phyloP scores from a whole-genome alignment of 2,797 vertebrate species.

The Rhynchotus rufescens region DNA sequence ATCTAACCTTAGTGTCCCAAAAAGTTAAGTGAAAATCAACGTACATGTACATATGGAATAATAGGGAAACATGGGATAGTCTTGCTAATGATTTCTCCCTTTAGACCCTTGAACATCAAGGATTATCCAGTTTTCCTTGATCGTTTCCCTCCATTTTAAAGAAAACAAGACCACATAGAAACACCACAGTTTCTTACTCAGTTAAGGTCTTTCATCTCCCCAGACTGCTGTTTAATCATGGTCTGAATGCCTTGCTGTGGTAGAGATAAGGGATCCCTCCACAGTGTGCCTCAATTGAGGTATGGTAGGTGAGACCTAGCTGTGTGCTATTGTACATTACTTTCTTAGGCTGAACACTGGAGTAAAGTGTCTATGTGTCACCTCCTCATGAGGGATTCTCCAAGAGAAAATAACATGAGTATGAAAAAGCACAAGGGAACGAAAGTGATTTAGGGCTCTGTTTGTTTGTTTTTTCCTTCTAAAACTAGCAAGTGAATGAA shows the following conservation, averaged over 20 bases:
- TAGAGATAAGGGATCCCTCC: background rate
- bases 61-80: background rate
- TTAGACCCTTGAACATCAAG: background rate
- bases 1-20: background rate
- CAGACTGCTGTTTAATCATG: background rate
- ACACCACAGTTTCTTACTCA: background rate
- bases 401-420: background rate
- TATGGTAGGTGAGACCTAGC: background rate
- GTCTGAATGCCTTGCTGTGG: rapidly evolving
- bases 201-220: rapidly evolving
- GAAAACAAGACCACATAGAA: background rate
- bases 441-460: background rate
- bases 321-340: background rate
- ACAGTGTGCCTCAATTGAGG: background rate
- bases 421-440: background rate
- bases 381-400: background rate
- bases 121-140: background rate
- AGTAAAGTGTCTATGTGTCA: background rate
- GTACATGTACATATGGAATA: background rate
- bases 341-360: background rate
- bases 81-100: background rate
- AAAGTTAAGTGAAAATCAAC: background rate
- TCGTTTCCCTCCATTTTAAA: background rate
- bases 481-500: background rate
- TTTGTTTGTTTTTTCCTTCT: background rate